Evolutionary conservation across 2,888 invertebrate species (phyloP).

Genomic region (Psylliodes chrysocephalus): DNA sequence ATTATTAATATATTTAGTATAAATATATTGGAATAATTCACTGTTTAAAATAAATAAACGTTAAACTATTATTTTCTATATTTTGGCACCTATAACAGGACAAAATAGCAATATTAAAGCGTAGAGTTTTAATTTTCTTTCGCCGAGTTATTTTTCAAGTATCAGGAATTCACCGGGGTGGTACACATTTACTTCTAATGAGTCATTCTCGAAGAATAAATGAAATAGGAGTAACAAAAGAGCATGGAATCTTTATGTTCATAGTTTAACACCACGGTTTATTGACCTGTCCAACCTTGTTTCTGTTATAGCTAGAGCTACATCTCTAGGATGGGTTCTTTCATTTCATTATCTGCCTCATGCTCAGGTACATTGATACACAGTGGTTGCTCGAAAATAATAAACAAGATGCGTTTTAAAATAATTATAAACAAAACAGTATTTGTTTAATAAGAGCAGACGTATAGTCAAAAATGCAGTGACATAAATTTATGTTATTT

Average conservation of each 20-base stretch:
- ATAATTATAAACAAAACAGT: background rate
- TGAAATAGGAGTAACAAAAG: conserved; percentile 31
- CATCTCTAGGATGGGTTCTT: conserved; percentile 31
- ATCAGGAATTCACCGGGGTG: background rate
- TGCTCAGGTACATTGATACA: conserved; percentile 20
- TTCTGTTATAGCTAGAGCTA: conserved; percentile 31
- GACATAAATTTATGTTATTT: no score
- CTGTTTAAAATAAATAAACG: no score
- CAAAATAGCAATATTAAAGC: no score
- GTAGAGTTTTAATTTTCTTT: no score
- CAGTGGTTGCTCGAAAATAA: conserved; percentile 4
- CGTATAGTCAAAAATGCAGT: no score
- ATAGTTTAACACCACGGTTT: conserved; percentile 34
- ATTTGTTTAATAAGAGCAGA: no score
- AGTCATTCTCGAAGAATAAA: conserved; percentile 28
- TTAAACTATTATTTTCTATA: no score
- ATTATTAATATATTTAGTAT: no score
- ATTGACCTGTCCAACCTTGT: conserved; percentile 35
- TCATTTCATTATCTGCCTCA: conserved; percentile 29
- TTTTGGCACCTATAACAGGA: no score
- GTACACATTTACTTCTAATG: conserved; percentile 7
- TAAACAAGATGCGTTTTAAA: background rate
- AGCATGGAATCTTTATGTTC: conserved; percentile 31
- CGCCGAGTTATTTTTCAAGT: background rate
- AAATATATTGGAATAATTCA: no score